These are phyloP conservation scores for Drosophila leontia DNA, from an alignment of 1,140 invertebrate species.

Conservation along the genomic window DNA sequence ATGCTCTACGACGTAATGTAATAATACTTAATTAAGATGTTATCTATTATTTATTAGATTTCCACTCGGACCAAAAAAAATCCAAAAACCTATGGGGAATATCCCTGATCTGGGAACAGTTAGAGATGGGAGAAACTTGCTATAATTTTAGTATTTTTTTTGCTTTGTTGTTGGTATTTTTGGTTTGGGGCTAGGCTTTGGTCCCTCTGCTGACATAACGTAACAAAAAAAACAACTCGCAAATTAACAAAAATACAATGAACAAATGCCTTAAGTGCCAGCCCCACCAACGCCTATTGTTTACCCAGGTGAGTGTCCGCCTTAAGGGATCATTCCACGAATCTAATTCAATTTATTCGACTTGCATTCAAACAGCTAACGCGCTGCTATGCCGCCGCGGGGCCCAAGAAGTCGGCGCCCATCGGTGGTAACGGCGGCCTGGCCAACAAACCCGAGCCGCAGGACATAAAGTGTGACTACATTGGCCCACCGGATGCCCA, in stretches of 20 bases:
- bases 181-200: background rate
- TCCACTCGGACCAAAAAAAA: too few species aligned
- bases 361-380: slow-evolving; percentile 13
- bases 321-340: background rate
- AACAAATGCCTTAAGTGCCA: slow-evolving; percentile 23
- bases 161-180: background rate
- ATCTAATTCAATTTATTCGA: background rate
- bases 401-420: background rate
- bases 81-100: too few species aligned
- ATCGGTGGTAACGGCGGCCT: slow-evolving; percentile 37
- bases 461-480: slow-evolving; percentile 77
- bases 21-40: too few species aligned
- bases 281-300: slow-evolving; percentile 8
- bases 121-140: slow-evolving; percentile 4
- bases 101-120: background rate
- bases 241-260: slow-evolving; percentile 11
- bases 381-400: slow-evolving; percentile 42
- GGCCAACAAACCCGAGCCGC: slow-evolving; percentile 68
- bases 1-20: too few species aligned
- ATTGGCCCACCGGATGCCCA: slow-evolving; percentile 92
- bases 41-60: too few species aligned
- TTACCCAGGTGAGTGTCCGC: slow-evolving; percentile 18
- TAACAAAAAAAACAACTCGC: slow-evolving; percentile 15
- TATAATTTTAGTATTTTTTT: background rate
- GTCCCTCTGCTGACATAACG: slow-evolving; percentile 33